These are phyloP conservation scores for Lophotriccus pileatus DNA, from an alignment of 2,797 vertebrate species.

Conservation along the genomic window DNA sequence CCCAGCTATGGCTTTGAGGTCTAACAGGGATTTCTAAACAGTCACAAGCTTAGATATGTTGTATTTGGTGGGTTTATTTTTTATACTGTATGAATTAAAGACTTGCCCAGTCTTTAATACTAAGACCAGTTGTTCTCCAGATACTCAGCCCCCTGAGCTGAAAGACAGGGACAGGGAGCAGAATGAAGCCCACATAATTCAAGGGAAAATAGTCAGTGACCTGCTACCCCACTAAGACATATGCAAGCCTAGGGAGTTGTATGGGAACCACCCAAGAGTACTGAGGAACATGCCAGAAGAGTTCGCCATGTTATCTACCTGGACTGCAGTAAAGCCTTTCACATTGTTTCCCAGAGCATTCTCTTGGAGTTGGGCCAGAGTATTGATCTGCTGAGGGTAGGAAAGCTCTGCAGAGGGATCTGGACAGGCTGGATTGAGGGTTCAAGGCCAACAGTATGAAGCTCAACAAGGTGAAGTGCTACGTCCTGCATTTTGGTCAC, in stretches of 20 bases:
- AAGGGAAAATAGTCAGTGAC: neutral
- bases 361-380: neutral
- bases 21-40: neutral
- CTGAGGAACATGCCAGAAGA: neutral
- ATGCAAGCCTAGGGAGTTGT: neutral
- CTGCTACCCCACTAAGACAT: neutral
- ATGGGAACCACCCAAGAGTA: neutral
- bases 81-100: neutral
- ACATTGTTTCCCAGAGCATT: neutral
- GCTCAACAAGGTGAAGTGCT: neutral
- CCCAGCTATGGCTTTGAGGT: neutral
- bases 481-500: neutral
- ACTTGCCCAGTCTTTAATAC: neutral
- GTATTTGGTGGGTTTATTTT: neutral
- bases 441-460: neutral
- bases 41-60: neutral
- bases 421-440: neutral
- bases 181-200: neutral
- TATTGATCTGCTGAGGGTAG: neutral
- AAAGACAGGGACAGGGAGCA: neutral
- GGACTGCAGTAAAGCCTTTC: neutral
- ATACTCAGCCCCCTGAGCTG: neutral
- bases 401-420: neutral
- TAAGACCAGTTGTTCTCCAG: neutral
- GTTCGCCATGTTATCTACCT: neutral